These are phyloP conservation scores for Calidris pygmaea DNA, from an alignment of 2,113 vertebrate species.

Conservation along the genomic window DNA sequence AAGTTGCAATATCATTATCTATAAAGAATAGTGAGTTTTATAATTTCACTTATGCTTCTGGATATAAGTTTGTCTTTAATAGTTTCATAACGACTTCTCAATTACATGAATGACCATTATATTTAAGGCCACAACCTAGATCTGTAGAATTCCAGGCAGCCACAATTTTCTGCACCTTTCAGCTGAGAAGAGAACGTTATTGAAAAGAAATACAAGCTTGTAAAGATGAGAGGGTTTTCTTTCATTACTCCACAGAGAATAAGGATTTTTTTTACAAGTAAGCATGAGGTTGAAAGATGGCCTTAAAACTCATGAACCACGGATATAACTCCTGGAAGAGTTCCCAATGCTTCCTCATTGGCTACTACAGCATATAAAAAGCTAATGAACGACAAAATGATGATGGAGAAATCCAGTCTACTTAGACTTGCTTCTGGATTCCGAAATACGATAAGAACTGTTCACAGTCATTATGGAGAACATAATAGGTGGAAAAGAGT, in stretches of 20 bases:
- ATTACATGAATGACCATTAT: not conserved
- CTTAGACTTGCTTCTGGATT: constrained; percentile 23
- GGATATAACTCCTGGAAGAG: constrained; percentile 37
- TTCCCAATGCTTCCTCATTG: constrained; percentile 48
- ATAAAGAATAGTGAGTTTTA: not conserved
- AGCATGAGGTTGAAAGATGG: constrained; percentile 6
- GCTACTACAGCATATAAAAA: constrained; percentile 42
- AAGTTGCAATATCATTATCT: not conserved
- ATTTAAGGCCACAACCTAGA: not conserved
- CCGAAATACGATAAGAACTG: not conserved
- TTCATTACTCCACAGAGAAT: constrained; percentile 9
- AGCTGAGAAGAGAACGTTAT: not conserved
- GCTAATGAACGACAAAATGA: constrained; percentile 51
- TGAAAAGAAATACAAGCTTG: not conserved
- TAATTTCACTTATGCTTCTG: not conserved
- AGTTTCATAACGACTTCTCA: not conserved
- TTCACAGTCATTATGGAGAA: constrained; percentile 13
- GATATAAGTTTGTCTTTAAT: not conserved
- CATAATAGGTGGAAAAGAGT: not conserved
- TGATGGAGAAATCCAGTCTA: constrained; percentile 55
- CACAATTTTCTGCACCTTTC: not conserved
- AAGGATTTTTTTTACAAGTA: constrained; percentile 20
- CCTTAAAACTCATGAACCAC: constrained; percentile 63
- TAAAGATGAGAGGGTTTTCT: not conserved
- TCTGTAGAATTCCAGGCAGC: not conserved